phyloP scores from a whole-genome alignment of 2,888 invertebrate genomes.

The Cybosia mesomella region DNA sequence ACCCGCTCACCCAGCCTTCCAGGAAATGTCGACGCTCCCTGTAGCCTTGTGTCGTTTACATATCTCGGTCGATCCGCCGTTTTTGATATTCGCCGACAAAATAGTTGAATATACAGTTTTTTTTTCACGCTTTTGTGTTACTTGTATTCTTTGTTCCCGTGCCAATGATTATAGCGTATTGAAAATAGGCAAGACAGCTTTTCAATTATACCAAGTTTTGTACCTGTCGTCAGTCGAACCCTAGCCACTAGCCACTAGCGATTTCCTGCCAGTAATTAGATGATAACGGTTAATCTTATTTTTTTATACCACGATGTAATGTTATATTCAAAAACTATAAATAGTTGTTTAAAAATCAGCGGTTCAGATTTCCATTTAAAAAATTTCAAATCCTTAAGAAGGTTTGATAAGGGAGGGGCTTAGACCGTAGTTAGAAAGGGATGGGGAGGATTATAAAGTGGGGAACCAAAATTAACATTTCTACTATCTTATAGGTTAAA shows the following conservation, averaged over 20 bases:
- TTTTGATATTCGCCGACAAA: constrained; percentile 79
- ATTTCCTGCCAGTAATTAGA: background rate
- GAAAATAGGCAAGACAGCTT: constrained; percentile 38
- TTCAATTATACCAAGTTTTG: constrained; percentile 35
- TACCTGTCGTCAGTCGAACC: constrained; percentile 28
- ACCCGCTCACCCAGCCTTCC: constrained; percentile 79
- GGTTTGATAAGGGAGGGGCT: too few species aligned
- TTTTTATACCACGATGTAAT: background rate
- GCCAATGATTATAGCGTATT: constrained; percentile 55
- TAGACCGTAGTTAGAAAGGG: too few species aligned
- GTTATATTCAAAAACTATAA: background rate
- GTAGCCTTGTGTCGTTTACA: constrained; percentile 63
- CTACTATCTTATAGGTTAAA: too few species aligned
- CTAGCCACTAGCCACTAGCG: background rate
- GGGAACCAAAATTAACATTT: too few species aligned
- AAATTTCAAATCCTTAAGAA: too few species aligned
- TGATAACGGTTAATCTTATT: background rate
- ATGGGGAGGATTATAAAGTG: too few species aligned
- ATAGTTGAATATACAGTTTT: constrained; percentile 67
- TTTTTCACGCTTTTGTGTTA: constrained; percentile 65
- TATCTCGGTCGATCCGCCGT: constrained; percentile 60
- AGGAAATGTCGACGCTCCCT: constrained; percentile 73
- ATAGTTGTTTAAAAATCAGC: too few species aligned
- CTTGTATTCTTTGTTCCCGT: constrained; percentile 51
- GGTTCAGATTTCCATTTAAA: too few species aligned